A percentile compares a stretch with the other conserved stretches of the same genome.
Evolutionary conservation across 2,113 vertebrate species (phyloP).

Genomic region (Atrichornis clamosus): DNA sequence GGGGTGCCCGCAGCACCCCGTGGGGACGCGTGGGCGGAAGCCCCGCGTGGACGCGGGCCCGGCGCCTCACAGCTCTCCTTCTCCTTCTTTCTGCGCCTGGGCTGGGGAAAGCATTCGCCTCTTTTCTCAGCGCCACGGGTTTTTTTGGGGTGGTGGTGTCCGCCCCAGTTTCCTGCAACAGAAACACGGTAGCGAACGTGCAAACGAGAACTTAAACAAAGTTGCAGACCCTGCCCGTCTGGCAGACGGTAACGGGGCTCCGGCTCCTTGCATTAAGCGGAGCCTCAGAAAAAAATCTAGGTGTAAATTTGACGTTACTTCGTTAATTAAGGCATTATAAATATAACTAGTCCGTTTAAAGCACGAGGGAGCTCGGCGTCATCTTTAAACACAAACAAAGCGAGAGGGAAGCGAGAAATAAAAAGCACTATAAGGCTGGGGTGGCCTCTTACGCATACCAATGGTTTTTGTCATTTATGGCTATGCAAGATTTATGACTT

Average conservation of each 20-base stretch:
- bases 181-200: not conserved
- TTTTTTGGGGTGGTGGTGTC: not conserved
- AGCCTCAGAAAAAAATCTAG: constrained; percentile 28
- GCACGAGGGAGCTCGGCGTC: constrained; percentile 75
- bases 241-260: not conserved
- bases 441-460: constrained; percentile 88
- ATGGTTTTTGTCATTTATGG: constrained; percentile 88
- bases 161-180: not conserved
- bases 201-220: not conserved
- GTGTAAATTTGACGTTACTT: constrained; percentile 59
- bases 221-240: not conserved
- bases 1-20: not conserved
- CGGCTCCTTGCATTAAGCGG: not conserved
- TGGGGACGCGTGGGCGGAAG: not conserved
- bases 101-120: not conserved
- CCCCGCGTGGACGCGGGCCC: not conserved
- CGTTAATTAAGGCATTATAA: constrained; percentile 77
- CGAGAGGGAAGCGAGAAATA: constrained; percentile 68
- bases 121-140: not conserved
- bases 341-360: constrained; percentile 71
- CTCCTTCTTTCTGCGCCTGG: not conserved
- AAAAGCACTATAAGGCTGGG: constrained; percentile 75
- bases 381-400: constrained; percentile 82
- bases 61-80: not conserved
- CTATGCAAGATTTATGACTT: constrained; percentile 89